Percentiles rank a stretch among this genome's conserved stretches.
These are phyloP conservation scores for Actinia tenebrosa DNA, from an alignment of 64 coral and sea anemone species.

Conservation along the genomic window DNA sequence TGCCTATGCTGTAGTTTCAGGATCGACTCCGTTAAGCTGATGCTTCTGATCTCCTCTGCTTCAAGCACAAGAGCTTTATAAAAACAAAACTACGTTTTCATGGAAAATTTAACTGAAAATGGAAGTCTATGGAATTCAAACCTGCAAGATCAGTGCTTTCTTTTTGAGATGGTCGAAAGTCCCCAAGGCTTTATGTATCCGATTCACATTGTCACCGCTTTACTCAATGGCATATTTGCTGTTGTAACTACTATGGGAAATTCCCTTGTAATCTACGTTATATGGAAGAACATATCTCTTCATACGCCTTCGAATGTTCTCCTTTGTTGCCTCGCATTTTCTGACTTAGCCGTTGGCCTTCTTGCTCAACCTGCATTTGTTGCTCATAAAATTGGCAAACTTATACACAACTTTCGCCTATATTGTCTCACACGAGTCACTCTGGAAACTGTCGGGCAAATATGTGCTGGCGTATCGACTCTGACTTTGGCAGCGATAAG, in stretches of 20 bases:
- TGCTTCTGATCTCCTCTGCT: no score
- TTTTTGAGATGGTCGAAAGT: neutral
- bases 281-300: constrained; percentile 5
- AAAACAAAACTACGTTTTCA: neutral
- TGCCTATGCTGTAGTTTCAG: no score
- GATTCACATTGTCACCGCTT: constrained; percentile 26
- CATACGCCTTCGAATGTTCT: constrained; percentile 47
- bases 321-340: constrained; percentile 38
- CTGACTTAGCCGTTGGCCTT: constrained; percentile 46
- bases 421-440: constrained; percentile 45
- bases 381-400: constrained; percentile 41
- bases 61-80: no score
- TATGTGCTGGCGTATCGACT: constrained; percentile 29
- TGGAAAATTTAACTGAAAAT: neutral
- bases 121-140: no score
- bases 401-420: constrained; percentile 21
- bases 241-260: constrained; percentile 29
- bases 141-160: neutral
- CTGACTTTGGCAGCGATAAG: constrained; percentile 53
- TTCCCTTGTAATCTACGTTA: constrained; percentile 42
- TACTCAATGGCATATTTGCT: constrained; percentile 30
- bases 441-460: constrained; percentile 32
- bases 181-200: neutral
- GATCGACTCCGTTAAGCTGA: no score
- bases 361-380: constrained; percentile 54